Base-by-base conservation (phyloP, 1,140 invertebrate species). In the Sogatella furcifera region DNA sequence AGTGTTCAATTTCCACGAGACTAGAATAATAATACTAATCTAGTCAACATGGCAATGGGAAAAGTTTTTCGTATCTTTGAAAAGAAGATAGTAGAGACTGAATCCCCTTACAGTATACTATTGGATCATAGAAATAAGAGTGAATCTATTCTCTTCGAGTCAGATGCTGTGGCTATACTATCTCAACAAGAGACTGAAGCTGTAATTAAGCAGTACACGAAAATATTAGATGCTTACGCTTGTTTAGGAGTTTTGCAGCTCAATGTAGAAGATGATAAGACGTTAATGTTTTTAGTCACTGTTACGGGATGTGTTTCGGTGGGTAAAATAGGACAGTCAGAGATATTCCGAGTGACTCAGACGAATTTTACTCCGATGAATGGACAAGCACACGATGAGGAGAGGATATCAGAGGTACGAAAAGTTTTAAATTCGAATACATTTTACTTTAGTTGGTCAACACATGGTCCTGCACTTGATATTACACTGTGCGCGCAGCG, bases 361-460 rank as follows among this genome's bases (percentile, higher is more conserved):
- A 92, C 92, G 0, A 83, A 86, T 67, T 93, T 97, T 72, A 77
- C 96, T 2, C 91, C 94, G 4, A 74, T 97, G 52, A 83, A 89
- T 69, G 89, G 91, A 70, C 84, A 85, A 63, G 80, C 84, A 59
- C 80, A 83, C 67, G 82, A 90, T 69, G 87, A 92, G 66, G 90
- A 92, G 64, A 78, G 86, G 71, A 84, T 95, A 66, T 76, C 81
- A 61, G 85, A 95, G 72, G 80, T 93, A 13, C 76, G 87, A 59
- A 96, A 95, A 76, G 77, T 98, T 34, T 76, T 98, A 3, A 97
- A 94, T 73, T 97, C 94, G 21, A 95, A 95, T 11, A 96, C 94
- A 15, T 97, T 97, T 74, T 98, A 97, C 71, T 97, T 98, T 74
- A 90, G 92, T 1, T 94, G 92, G 85, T 80, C 79, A 19, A 63